These are phyloP conservation scores for Acrocyrtus sp. DNA, from an alignment of 2,888 invertebrate genomes.

Conservation along the genomic window DNA sequence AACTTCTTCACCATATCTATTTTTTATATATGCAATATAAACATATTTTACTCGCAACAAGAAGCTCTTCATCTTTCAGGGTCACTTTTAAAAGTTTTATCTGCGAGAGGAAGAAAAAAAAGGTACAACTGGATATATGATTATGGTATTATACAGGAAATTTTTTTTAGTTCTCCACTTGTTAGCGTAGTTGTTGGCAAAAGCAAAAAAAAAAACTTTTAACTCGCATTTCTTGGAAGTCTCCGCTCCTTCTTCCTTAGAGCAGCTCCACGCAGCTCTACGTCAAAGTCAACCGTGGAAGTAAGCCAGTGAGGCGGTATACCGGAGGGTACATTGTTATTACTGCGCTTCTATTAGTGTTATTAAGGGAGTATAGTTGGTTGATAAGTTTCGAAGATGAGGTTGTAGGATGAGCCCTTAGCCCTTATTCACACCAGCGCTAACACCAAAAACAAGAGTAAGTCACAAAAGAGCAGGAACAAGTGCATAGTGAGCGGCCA, in stretches of 20 bases:
- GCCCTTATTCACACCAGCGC: conserved; percentile 49
- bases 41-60: conserved; percentile 41
- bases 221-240: conserved; percentile 39
- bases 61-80: conserved; percentile 46
- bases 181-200: neutral
- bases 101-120: conserved; percentile 9
- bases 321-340: conserved; percentile 44
- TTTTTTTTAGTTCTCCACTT: neutral
- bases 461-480: neutral
- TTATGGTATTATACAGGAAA: neutral
- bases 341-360: conserved; percentile 23
- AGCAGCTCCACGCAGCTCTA: conserved; percentile 4
- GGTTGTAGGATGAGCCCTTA: conserved; percentile 30
- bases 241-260: neutral
- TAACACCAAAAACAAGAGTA: conserved; percentile 1
- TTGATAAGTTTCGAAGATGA: neutral
- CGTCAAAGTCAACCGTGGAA: conserved; percentile 21
- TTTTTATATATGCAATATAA: conserved; percentile 12
- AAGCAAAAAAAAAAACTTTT: conserved; percentile 10
- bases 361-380: conserved; percentile 22
- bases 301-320: conserved; percentile 27
- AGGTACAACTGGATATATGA: neutral
- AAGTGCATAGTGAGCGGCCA: neutral
- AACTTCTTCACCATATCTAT: too few relatives aligned
- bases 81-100: conserved; percentile 36